Percentiles rank a stretch among this genome's conserved stretches.
Conservation (phyloP, 1,140 invertebrate species). For the Spodoptera frugiperda region DNA sequence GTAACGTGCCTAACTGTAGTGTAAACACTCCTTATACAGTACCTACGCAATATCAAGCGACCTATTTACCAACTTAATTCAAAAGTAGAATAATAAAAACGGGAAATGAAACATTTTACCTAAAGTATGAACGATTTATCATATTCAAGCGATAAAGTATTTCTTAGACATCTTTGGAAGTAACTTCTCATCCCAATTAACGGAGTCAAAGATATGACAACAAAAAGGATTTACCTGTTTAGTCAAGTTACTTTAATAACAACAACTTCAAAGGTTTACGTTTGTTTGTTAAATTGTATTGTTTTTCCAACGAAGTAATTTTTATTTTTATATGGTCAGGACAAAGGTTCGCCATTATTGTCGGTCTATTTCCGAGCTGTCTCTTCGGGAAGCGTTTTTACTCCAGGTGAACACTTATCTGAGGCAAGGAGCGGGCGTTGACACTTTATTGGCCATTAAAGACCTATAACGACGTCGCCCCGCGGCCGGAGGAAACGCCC, state of each 20-base stretch:
- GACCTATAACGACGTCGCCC: constrained; percentile 63
- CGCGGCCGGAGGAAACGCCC: constrained; percentile 68
- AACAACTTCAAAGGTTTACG: constrained; percentile 1
- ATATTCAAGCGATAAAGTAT: not conserved
- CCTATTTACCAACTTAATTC: too few relatives aligned
- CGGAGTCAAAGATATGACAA: not conserved
- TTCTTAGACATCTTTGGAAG: not conserved
- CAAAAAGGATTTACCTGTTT: not conserved
- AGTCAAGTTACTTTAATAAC: not conserved
- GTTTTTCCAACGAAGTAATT: not conserved
- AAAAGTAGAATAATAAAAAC: not conserved
- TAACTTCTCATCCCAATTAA: constrained; percentile 20
- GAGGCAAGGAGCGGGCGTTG: constrained; percentile 53
- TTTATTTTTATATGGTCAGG: constrained; percentile 12
- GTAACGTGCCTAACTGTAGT: not conserved
- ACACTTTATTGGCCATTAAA: constrained; percentile 82
- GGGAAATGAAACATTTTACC: not conserved
- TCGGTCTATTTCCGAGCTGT: constrained; percentile 22
- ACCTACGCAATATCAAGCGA: too few relatives aligned
- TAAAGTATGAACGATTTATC: not conserved
- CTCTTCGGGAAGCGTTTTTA: constrained; percentile 16
- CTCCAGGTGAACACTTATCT: constrained; percentile 60
- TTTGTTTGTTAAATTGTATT: not conserved
- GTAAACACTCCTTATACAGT: not conserved
- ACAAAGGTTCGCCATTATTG: constrained; percentile 23